These are phyloP conservation scores for Caenorhabditis zanzibari DNA, from an alignment of 2,888 invertebrate genomes.

Conservation along the genomic window DNA sequence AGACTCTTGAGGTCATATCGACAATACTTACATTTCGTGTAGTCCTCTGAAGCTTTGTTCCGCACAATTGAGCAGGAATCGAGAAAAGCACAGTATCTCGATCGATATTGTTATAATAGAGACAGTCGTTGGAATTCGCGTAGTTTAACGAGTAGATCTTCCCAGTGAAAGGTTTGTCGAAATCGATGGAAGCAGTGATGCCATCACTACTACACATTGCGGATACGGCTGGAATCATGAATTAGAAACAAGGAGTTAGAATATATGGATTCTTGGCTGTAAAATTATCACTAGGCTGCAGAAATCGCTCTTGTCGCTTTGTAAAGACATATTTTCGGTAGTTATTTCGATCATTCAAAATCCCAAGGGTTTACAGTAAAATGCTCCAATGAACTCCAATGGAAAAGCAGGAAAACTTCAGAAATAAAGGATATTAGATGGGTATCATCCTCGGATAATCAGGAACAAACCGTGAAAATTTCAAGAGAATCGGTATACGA, in stretches of 20 bases:
- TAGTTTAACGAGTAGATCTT: conserved; percentile 82
- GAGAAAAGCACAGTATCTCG: conserved; percentile 81
- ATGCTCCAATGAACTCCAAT: too few relatives aligned
- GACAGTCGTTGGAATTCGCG: conserved; percentile 79
- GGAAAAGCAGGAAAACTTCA: too few relatives aligned
- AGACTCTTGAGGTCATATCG: conserved; percentile 58
- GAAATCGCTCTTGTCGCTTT: too few relatives aligned
- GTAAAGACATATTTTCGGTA: too few relatives aligned
- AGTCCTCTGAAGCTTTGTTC: conserved; percentile 79
- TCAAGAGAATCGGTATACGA: too few relatives aligned
- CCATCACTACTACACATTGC: conserved; percentile 83
- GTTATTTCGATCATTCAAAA: too few relatives aligned
- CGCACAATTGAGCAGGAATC: conserved; percentile 83
- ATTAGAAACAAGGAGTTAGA: background rate
- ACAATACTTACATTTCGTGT: conserved; percentile 77
- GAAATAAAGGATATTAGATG: too few relatives aligned
- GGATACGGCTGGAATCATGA: conserved; percentile 71
- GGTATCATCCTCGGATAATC: too few relatives aligned
- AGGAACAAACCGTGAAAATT: too few relatives aligned
- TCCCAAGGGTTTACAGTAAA: too few relatives aligned
- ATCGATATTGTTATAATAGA: conserved; percentile 81
- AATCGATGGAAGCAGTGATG: conserved; percentile 82
- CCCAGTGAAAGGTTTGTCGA: conserved; percentile 81
- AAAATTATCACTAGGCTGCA: too few relatives aligned
- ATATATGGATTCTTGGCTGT: too few relatives aligned